These are phyloP conservation scores for Adelognathus sp. DNA, from an alignment of 2,888 invertebrate species.

Conservation along the genomic window DNA sequence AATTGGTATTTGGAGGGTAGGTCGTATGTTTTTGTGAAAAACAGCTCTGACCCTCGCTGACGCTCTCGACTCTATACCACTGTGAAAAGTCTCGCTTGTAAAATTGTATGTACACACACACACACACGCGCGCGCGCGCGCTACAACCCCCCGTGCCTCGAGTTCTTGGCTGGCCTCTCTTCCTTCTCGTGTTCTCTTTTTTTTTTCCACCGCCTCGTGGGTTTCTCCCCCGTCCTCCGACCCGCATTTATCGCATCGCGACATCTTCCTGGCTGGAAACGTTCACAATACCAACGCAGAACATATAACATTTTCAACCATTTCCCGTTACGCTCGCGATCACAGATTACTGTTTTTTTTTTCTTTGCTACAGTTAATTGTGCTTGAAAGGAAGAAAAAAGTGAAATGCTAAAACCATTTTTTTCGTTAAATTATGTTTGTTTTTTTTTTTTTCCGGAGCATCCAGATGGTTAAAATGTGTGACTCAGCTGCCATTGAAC, in stretches of 20 bases:
- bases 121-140: neutral
- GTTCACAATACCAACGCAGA: slow-evolving; percentile 49
- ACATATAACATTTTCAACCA: slow-evolving; percentile 39
- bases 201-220: slow-evolving; percentile 22
- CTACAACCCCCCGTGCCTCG: slow-evolving; percentile 9
- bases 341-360: slow-evolving; percentile 46
- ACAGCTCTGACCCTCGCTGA: slow-evolving; percentile 59
- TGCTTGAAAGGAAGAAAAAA: neutral
- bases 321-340: slow-evolving; percentile 65
- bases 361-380: neutral
- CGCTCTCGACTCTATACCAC: neutral
- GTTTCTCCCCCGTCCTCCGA: slow-evolving; percentile 44
- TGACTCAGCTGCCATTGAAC: neutral
- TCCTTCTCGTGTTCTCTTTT: slow-evolving; percentile 6
- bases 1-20: slow-evolving; percentile 74
- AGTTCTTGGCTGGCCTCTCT: slow-evolving; percentile 28
- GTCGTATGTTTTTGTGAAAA: slow-evolving; percentile 67
- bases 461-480: neutral
- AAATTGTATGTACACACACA: neutral
- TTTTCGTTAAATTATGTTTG: neutral
- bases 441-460: too few species aligned
- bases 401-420: neutral
- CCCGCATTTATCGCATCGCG: slow-evolving; percentile 57
- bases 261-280: slow-evolving; percentile 41
- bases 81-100: neutral